phyloP scores from a whole-genome alignment of 2,113 vertebrate species.

The Tiliqua scincoides region DNA sequence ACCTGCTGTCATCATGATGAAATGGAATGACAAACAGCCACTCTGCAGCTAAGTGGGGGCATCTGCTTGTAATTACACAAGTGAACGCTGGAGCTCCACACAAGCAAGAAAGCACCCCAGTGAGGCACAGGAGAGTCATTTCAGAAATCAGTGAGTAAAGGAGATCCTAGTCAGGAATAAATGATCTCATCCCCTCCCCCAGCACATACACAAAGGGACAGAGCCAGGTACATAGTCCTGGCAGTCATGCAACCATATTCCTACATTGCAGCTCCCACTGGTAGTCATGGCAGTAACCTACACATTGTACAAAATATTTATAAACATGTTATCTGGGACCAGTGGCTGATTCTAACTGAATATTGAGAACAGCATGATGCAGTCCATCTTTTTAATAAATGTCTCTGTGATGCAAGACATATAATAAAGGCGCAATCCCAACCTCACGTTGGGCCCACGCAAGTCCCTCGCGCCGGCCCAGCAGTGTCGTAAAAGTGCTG shows the following conservation, averaged over 20 bases:
- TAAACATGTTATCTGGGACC: not conserved
- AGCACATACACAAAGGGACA: not conserved
- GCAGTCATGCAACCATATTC: not conserved
- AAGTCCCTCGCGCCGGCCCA: too few relatives aligned
- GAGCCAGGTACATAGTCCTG: not conserved
- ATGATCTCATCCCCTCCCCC: not conserved
- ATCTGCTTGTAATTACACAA: conserved; percentile 21
- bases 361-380: too few relatives aligned
- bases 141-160: not conserved
- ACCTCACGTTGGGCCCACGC: too few relatives aligned
- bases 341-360: not conserved
- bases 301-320: not conserved
- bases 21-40: conserved; percentile 15
- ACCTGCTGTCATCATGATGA: conserved; percentile 1
- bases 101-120: not conserved
- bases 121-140: not conserved
- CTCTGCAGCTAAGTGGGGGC: conserved; percentile 15
- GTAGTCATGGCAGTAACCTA: not conserved
- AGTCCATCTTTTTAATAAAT: not conserved
- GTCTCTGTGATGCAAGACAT: not conserved
- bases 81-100: not conserved
- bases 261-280: not conserved
- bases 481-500: too few relatives aligned
- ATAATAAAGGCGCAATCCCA: not conserved
- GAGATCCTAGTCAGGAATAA: not conserved